phyloP scores from a whole-genome alignment of 2,888 invertebrate species.

The Monoplex corrugatus region DNA sequence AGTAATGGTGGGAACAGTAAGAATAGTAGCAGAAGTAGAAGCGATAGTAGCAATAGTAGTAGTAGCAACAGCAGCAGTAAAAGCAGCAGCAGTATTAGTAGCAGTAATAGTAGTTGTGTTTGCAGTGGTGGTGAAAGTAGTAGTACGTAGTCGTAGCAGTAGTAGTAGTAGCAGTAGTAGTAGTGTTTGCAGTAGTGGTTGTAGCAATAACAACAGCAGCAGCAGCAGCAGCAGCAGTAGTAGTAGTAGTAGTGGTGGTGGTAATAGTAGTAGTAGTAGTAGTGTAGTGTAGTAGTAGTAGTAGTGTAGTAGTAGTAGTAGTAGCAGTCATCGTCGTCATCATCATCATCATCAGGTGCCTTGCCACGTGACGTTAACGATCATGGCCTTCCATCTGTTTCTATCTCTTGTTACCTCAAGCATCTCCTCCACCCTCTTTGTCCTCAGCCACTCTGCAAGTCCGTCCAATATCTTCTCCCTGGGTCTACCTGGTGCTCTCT shows the following conservation, averaged over 20 bases:
- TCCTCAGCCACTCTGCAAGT: too few species aligned
- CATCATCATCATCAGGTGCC: too few species aligned
- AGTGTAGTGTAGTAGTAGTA: not conserved
- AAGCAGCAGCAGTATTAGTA: not conserved
- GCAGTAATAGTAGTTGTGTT: not conserved
- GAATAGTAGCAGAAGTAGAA: not conserved
- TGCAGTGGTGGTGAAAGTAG: not conserved
- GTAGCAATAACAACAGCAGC: constrained; percentile 13
- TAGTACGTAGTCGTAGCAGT: not conserved
- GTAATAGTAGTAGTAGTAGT: constrained; percentile 19
- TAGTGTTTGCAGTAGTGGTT: not conserved
- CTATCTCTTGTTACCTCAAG: too few species aligned
- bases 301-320: not conserved
- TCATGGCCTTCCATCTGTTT: too few species aligned
- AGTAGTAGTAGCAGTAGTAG: not conserved
- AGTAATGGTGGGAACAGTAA: too few species aligned
- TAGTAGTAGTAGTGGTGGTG: not conserved
- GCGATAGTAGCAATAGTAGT: not conserved
- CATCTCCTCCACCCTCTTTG: too few species aligned
- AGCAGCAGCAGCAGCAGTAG: constrained; percentile 13
- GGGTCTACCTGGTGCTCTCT: too few species aligned
- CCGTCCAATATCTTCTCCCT: too few species aligned
- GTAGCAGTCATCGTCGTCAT: not conserved
- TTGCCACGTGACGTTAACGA: too few species aligned
- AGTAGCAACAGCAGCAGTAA: not conserved